Conservation (phyloP, 2,797 vertebrate genomes). For the Erpetoichthys calabaricus region DNA sequence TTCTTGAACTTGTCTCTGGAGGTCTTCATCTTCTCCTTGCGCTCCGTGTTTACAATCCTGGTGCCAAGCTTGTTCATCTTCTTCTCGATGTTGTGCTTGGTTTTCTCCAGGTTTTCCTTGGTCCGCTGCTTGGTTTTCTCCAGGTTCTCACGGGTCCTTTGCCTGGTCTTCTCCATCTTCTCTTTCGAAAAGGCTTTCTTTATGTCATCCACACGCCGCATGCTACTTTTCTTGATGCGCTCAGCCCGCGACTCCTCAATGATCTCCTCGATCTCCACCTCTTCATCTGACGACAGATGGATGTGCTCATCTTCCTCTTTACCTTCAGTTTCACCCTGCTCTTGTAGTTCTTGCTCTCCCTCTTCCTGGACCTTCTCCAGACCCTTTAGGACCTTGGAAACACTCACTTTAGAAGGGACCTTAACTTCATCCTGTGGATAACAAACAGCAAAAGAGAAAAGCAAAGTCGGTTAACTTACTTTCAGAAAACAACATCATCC, state of each 20-base stretch:
- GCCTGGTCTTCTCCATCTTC: slow-evolving; percentile 85
- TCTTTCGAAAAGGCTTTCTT: slow-evolving; percentile 96
- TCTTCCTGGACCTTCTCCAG: slow-evolving; percentile 50
- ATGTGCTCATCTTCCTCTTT: slow-evolving; percentile 57
- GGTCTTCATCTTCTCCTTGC: slow-evolving; percentile 74
- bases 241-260: slow-evolving; percentile 84
- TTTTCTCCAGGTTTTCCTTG: slow-evolving; percentile 79
- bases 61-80: slow-evolving; percentile 85
- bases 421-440: slow-evolving; percentile 74
- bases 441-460: slow-evolving; percentile 7
- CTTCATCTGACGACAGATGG: slow-evolving; percentile 74
- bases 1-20: slow-evolving; percentile 85
- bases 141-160: slow-evolving; percentile 80
- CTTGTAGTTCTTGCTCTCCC: slow-evolving; percentile 42
- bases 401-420: slow-evolving; percentile 70
- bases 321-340: slow-evolving; percentile 43
- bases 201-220: slow-evolving; percentile 79
- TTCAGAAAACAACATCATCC: no score
- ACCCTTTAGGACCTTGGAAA: slow-evolving; percentile 70
- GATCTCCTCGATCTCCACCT: slow-evolving; percentile 87
- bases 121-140: slow-evolving; percentile 88
- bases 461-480: no score
- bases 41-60: slow-evolving; percentile 72
- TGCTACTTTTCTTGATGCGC: slow-evolving; percentile 74
- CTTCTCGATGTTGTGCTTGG: slow-evolving; percentile 75